A percentile compares a stretch with the other conserved stretches of the same genome.
Conservation (phyloP, 2,888 invertebrate genomes). For the Lutraria lutraria region DNA sequence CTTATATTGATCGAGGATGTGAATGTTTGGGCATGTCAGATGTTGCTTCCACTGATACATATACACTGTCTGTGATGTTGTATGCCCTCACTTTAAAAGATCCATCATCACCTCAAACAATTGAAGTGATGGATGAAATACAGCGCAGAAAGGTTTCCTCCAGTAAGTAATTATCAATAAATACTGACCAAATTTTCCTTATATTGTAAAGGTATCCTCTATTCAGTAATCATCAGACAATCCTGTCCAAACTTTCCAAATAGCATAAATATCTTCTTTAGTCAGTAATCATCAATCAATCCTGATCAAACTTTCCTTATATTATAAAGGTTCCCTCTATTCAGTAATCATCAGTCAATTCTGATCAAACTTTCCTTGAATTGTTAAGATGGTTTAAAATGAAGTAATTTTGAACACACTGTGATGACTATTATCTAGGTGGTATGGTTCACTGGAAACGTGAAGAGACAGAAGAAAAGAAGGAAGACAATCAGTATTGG, state of each 20-base stretch:
- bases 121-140: constrained; percentile 66
- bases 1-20: constrained; percentile 57
- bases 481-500: constrained; percentile 54
- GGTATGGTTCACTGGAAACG: constrained; percentile 95
- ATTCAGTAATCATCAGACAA: no score
- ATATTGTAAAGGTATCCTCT: background rate
- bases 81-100: constrained; percentile 77
- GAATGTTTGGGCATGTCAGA: constrained; percentile 64
- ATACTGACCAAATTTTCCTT: background rate
- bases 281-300: background rate
- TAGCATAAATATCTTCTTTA: background rate
- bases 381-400: no score
- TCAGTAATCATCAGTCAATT: no score
- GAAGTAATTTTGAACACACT: background rate
- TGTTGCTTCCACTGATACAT: constrained; percentile 74
- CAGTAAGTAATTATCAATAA: background rate
- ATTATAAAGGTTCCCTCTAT: background rate
- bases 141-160: constrained; percentile 48
- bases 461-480: constrained; percentile 80
- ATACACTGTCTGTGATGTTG: constrained; percentile 79
- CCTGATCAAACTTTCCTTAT: background rate
- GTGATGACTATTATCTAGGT: constrained; percentile 72
- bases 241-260: no score
- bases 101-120: constrained; percentile 34
- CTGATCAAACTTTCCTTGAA: no score